phyloP scores from a whole-genome alignment of 2,113 vertebrate species.

The Columba livia region DNA sequence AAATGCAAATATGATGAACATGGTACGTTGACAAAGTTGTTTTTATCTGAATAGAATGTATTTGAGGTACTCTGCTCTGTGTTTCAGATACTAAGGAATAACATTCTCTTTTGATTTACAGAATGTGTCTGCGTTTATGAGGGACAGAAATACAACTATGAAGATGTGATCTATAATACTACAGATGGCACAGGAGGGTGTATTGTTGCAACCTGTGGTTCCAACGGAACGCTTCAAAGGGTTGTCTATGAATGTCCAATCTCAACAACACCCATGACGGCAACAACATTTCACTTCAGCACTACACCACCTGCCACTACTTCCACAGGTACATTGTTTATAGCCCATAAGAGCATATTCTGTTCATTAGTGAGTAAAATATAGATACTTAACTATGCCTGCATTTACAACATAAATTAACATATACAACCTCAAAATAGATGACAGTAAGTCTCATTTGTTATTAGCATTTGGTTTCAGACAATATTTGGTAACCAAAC shows the following conservation, averaged over 20 bases:
- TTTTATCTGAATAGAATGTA: background rate
- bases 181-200: slow-evolving; percentile 86
- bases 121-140: slow-evolving; percentile 83
- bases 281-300: slow-evolving; percentile 68
- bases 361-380: background rate
- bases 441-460: background rate
- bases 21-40: slow-evolving; percentile 35
- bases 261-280: slow-evolving; percentile 2
- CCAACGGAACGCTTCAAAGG: slow-evolving; percentile 77
- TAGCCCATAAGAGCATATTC: background rate
- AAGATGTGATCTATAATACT: slow-evolving; percentile 82
- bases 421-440: background rate
- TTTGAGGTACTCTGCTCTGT: background rate
- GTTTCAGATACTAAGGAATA: background rate
- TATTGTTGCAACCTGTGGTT: slow-evolving; percentile 80
- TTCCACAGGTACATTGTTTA: slow-evolving; percentile 46
- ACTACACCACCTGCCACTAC: slow-evolving; percentile 27
- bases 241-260: slow-evolving; percentile 34
- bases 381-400: background rate
- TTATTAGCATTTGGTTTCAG: background rate
- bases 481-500: background rate
- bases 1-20: slow-evolving; percentile 54
- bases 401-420: background rate
- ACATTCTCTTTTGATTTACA: slow-evolving; percentile 45
- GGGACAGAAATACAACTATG: slow-evolving; percentile 72